phyloP scores from a whole-genome alignment of 2,797 vertebrate species.

The Momotus momota region DNA sequence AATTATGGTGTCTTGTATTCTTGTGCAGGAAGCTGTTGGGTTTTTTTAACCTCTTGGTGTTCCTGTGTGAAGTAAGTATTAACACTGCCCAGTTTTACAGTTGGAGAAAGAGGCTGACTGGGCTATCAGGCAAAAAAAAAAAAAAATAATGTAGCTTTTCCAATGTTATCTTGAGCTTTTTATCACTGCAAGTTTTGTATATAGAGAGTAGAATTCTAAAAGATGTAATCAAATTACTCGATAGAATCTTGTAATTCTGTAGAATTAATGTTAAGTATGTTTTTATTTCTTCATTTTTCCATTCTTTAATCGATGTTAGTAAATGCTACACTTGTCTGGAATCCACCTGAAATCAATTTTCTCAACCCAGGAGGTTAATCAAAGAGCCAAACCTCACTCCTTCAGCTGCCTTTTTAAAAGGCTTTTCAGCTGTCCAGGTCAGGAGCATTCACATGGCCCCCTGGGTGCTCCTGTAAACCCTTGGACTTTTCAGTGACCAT shows the following conservation, averaged over 20 bases:
- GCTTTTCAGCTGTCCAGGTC: background rate
- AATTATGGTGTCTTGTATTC: background rate
- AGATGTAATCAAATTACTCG: background rate
- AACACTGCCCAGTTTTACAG: background rate
- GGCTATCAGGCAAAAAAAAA: background rate
- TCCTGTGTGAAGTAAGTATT: constrained; percentile 2
- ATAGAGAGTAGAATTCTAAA: background rate
- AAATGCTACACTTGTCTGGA: background rate
- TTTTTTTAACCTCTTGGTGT: background rate
- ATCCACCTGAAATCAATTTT: background rate
- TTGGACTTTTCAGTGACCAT: background rate
- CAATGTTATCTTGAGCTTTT: background rate
- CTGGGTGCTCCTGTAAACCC: too few species aligned
- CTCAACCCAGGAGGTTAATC: background rate
- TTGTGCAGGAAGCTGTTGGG: background rate
- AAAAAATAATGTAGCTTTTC: background rate
- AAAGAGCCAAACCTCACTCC: background rate
- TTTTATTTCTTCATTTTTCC: background rate
- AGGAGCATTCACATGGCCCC: background rate
- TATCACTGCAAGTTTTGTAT: background rate
- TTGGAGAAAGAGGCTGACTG: background rate
- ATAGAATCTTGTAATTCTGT: background rate
- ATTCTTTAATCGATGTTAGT: background rate
- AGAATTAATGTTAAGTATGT: background rate
- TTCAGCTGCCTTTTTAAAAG: background rate